Conservation (phyloP, 2,113 vertebrate species). For the Carassius gibelio region DNA sequence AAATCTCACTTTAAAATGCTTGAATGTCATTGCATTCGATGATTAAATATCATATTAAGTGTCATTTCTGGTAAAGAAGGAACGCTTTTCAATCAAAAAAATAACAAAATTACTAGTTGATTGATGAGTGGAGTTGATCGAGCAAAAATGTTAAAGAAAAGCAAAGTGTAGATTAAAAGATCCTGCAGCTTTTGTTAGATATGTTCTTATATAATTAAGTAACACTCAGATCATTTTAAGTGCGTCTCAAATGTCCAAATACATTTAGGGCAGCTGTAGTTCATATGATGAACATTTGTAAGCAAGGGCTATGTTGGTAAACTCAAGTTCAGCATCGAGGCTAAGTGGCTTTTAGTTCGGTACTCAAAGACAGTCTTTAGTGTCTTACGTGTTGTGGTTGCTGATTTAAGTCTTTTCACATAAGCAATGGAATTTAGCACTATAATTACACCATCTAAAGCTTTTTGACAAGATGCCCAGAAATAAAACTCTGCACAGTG, state of each 20-base stretch:
- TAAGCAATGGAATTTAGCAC: constrained; percentile 59
- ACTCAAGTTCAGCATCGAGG: background rate
- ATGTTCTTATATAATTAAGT: background rate
- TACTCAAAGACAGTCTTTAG: constrained; percentile 10
- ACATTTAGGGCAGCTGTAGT: background rate
- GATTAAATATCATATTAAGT: background rate
- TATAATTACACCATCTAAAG: constrained; percentile 67
- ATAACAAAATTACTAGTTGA: background rate
- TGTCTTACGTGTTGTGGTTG: constrained; percentile 26
- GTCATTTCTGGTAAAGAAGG: constrained; percentile 1
- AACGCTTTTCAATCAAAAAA: background rate
- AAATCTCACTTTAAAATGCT: background rate
- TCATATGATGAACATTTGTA: background rate
- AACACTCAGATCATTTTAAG: background rate
- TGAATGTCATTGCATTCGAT: background rate
- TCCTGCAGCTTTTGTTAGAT: background rate
- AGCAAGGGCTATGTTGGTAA: background rate
- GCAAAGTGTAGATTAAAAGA: background rate
- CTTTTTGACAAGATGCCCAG: constrained; percentile 64
- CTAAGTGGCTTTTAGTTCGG: constrained; percentile 34
- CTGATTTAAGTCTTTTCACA: constrained; percentile 50
- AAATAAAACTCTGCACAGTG: constrained; percentile 56
- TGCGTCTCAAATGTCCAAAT: background rate
- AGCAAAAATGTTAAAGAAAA: background rate
- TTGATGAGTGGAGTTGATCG: background rate